Base-by-base conservation (phyloP, 1,140 invertebrate species). In the Euwallacea fornicatus region DNA sequence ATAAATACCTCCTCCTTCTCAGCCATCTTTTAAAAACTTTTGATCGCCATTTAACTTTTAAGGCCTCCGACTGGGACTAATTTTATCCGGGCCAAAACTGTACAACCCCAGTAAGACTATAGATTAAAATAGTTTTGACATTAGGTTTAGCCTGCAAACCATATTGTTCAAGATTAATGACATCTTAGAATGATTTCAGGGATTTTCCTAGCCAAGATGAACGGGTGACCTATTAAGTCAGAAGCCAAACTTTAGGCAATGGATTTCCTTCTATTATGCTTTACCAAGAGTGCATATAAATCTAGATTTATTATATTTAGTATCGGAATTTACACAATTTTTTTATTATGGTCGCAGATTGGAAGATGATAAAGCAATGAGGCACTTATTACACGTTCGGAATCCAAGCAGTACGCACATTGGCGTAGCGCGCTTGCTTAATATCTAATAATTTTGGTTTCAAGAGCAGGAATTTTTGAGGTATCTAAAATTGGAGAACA, bases 101-200 rank as follows among this genome's bases (percentile, higher is more conserved):
- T 68, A 66, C 54, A 71, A 68, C 67, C 59, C 59, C 41, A 63
- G 61, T 64, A 67, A 71, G 64, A 66, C 63, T 55, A 71, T 66
- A 71, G 65, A 74, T 71, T 74, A 74, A 74, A 74, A 72, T 74
- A 74, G 69, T 71, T 71, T 72, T 71, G 73, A 74, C 73, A 71
- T 74, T 72, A 61, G 64, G 69, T 74, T 72, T 71, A 63, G 62
- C 65, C 73, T 74, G 64, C 68, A 70, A 66, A 66, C 67, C 69
- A 71, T 71, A 71, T 71, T 71, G 69, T 71, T 71, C 53, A 66
- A 71, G 69, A 71, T 71, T 71, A 71, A 71, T 71, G 69, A 66
- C 69, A 66, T 71, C 69, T 71, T 71, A 71, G 69, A 66, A 66
- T 71, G 69, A 71, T 71, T 71, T 71, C 50, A 55, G 67, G 67